Evolutionary conservation across 2,888 invertebrate species (phyloP).

Genomic region (Labia minor): DNA sequence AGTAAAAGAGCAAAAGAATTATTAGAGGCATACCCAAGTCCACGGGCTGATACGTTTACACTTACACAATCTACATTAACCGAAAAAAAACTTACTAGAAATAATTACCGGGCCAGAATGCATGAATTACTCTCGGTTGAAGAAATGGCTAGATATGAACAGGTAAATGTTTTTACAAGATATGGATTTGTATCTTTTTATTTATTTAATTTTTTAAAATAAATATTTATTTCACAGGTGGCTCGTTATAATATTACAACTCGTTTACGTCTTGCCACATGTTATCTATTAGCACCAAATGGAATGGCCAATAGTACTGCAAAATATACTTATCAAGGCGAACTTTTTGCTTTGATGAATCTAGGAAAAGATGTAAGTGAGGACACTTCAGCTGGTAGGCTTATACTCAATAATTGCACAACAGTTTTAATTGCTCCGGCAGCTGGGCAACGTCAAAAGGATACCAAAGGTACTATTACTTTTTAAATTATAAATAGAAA

Average conservation of each 20-base stretch:
- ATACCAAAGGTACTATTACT: conserved; percentile 14
- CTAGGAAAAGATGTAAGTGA: conserved; percentile 65
- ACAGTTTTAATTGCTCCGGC: conserved; percentile 49
- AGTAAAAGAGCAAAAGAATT: conserved; percentile 45
- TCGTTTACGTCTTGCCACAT: conserved; percentile 49
- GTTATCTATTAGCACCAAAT: conserved; percentile 57
- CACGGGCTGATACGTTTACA: conserved; percentile 52
- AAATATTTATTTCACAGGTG: conserved; percentile 36
- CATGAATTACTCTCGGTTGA: conserved; percentile 66
- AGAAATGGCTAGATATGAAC: conserved; percentile 62
- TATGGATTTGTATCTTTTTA: neutral
- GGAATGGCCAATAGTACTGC: conserved; percentile 58
- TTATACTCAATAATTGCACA: conserved; percentile 65
- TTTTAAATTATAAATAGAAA: neutral
- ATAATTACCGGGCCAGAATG: conserved; percentile 61
- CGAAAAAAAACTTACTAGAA: conserved; percentile 49
- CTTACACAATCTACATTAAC: conserved; percentile 56
- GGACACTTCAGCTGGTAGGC: conserved; percentile 67
- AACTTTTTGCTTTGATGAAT: conserved; percentile 61
- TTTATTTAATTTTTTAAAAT: neutral
- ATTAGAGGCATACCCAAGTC: conserved; percentile 52
- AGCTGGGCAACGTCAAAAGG: conserved; percentile 4
- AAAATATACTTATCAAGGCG: conserved; percentile 64
- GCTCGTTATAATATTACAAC: conserved; percentile 58
- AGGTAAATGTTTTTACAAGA: conserved; percentile 33